Base-by-base conservation (phyloP, 2,888 invertebrate genomes). In the Dicyrtoma fusca region DNA sequence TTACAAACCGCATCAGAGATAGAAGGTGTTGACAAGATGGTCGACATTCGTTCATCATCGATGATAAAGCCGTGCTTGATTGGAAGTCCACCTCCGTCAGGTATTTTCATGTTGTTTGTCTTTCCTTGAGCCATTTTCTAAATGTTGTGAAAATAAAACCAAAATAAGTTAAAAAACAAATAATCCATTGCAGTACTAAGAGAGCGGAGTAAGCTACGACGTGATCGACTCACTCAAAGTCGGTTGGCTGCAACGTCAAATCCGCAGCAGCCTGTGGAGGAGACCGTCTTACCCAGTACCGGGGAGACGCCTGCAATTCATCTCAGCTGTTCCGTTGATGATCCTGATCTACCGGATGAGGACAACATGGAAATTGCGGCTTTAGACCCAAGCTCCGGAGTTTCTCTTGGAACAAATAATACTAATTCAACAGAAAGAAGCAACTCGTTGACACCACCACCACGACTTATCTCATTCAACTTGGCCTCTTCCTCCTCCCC, bases 361-460 rank as follows among this genome's bases (percentile, higher is more conserved):
- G 57, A 62, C 51, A 69, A 44, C 14, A 59, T 53, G 63, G 69
- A 69, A 47, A 63, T 64, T 49, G 47, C 23, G 42, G 64, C 47
- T 47, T 25, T 68, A 3, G 66, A 55, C 49, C 44, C 64, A 34
- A 17, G 25, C 26, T 26, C 64, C 25, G 1, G 61, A 45, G 44
- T 61, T 57, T 26, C 70, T 49, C 44, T 73, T 21, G 59, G 49
- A 11, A 42, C 65, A 34, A 57, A 21, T n/a, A 65, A 65, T 59
- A 72, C 59, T 23, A 63, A 63, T 3, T 21, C 68, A 0, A 34
- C 44, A 17, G 70, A 70, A 5, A 44, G 75, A 21, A 59, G 69
- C 51, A 72, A 66, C 51, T 74, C 74, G n/a, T 63, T 75, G 49
- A 75, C 75, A 59, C 75, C 75, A 6, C 75, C 75, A 8, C 75